Conservation (phyloP, 2,113 vertebrate species). For the Heptranchias perlo region DNA sequence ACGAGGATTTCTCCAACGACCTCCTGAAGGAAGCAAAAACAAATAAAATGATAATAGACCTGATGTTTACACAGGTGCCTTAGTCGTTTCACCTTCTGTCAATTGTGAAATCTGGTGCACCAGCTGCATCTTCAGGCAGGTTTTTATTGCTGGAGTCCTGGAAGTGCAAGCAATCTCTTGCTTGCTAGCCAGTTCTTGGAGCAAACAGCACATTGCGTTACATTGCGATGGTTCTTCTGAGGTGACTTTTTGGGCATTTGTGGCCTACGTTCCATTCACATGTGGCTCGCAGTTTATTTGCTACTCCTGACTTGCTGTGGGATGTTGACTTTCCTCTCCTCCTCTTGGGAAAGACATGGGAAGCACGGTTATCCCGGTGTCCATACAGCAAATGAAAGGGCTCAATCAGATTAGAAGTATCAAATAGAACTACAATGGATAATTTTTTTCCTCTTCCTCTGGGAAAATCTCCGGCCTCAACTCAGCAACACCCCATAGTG, state of each 20-base stretch:
- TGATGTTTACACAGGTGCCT: background rate
- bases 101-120: background rate
- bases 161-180: background rate
- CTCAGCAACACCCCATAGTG: background rate
- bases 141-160: background rate
- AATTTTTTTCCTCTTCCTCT: background rate
- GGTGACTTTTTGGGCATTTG: background rate
- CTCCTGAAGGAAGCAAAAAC: constrained; percentile 51
- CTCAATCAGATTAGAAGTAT: background rate
- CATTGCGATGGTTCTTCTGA: background rate
- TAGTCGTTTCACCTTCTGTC: background rate
- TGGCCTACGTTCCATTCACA: background rate
- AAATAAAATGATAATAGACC: background rate
- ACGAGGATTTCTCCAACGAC: constrained; percentile 61
- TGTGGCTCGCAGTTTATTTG: background rate
- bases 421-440: background rate
- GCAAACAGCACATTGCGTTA: background rate
- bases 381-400: background rate
- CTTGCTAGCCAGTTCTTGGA: background rate
- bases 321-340: background rate
- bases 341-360: background rate
- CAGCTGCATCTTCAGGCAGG: background rate
- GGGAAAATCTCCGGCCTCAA: background rate
- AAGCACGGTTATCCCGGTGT: background rate
- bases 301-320: background rate